Base-by-base conservation (phyloP, 2,113 vertebrate genomes). In the Callochromis pleurospilus region DNA sequence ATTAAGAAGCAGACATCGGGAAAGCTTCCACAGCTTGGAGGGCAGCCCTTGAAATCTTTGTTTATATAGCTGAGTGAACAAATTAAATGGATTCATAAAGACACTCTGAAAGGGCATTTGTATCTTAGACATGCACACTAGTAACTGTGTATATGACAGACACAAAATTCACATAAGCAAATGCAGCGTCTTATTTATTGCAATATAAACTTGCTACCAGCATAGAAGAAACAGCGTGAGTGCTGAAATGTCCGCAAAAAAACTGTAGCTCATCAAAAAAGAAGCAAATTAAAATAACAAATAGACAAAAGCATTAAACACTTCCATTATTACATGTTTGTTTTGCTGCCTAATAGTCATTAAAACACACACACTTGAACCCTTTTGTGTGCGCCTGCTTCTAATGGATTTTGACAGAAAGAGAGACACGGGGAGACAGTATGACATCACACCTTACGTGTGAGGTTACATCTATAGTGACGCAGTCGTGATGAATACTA, bases 391-490 rank as follows among this genome's bases (percentile, higher is more conserved):
- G 81, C 17, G 47, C 4, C 54, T 4, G 53, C 17, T 84, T 80
- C 55, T 49, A 79, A 38, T 60, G 42, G 58, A 7, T 86, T 84
- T 77, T 54, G 82, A 55, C 15, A 56, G 47, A 79, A 14, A 58
- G 45, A 49, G 38, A 29, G 21, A 47, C 47, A 42, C 29, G 19
- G 75, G 54, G 82, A 75, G 87, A 56, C 87, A 86, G 82, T 40
- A 79, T 95, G 92, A 94, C 91, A 91, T 94, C 94, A 94, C 77
- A 83, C 83, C 83, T 79, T 88, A 91, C 90, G 91, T 91, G 40
- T 49, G 84, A 86, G 47, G 42, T 92, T 93, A 86, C 91, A 92
- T 80, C 90, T 79, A 33, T 77, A 84, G 79, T 94, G 94, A 95
- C 95, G 93, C 92, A 92, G 70, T 58, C 55, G 6, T 80, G 83